Evolutionary conservation across 2,888 invertebrate species (phyloP), one percentile per base, ranked within the genome.

Genomic region (Lypha dubia): DNA sequence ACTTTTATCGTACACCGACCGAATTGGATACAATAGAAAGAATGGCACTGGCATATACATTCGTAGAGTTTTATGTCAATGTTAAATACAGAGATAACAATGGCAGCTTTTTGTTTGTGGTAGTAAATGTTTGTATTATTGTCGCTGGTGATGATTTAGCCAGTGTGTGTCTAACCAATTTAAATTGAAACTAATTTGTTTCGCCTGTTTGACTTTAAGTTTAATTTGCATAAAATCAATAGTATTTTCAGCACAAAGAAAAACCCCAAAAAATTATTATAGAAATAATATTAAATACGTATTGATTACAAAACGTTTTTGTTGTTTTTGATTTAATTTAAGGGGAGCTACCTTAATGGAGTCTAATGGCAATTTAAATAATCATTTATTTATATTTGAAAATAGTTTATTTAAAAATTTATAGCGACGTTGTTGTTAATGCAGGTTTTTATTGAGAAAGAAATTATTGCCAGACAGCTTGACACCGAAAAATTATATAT

Each of bases 151-250:
- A 32, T 79, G 35, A 60, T 60, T 77, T 51, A 67, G 49, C 51
- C 28, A 44, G 32, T 58, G 49, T 60, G 58, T 80, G 63, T 32
- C 49, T 56, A n/a, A 46, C 44, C 67, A 79, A 75, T 82, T 77
- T 77, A 51, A 65, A 51, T 67, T 60, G 53, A 74, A 58, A 63
- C 56, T 70, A 75, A 83, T 79, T 79, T 79, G 41, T 53, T 74
- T 46, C 53, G 35, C 53, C 46, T 71, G 15, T 74, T n/a, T 80
- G 60, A 67, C 38, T 65, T 53, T 58, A 41, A 11, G 49, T 22
- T 65, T 81, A 53, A 82, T 83, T 83, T 83, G 74, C 79, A 83
- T 83, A 74, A 79, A 75, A 79, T 83, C 79, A 73, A 83, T 83
- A 44, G 53, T 24, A 56, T 53, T 32, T 53, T 7, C 24, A 49